A percentile compares a stretch with the other conserved stretches of the same genome.
Evolutionary conservation across 2,888 invertebrate genomes (phyloP).

Genomic region (Leucophenga montana): DNA sequence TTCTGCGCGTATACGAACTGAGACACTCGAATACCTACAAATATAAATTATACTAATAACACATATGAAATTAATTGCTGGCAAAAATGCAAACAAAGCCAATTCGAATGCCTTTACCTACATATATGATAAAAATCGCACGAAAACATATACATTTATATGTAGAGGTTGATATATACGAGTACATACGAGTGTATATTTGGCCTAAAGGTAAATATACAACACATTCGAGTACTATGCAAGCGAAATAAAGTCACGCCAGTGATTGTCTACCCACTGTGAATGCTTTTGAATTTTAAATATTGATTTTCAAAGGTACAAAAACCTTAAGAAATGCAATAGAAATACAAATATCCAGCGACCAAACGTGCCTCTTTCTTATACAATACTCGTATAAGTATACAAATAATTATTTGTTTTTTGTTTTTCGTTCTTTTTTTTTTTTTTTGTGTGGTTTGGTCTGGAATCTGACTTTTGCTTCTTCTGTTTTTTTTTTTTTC

Average conservation of each 20-base stretch:
- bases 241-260: slow-evolving; percentile 4
- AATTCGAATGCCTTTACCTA: slow-evolving; percentile 67
- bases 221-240: not conserved
- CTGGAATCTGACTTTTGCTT: slow-evolving; percentile 37
- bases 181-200: not conserved
- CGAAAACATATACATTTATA: slow-evolving; percentile 39
- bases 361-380: slow-evolving; percentile 29
- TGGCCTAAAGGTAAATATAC: slow-evolving; percentile 44
- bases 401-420: too few relatives aligned
- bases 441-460: slow-evolving; percentile 50
- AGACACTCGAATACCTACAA: too few relatives aligned
- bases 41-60: not conserved
- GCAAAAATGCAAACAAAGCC: slow-evolving; percentile 35
- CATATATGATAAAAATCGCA: slow-evolving; percentile 69
- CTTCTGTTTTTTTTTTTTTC: slow-evolving; percentile 38
- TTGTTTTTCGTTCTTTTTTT: slow-evolving; percentile 44
- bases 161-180: too few relatives aligned
- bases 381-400: slow-evolving; percentile 31
- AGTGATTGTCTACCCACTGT: slow-evolving; percentile 52
- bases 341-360: not conserved
- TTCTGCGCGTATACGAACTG: too few relatives aligned
- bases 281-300: slow-evolving; percentile 28
- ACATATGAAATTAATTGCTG: slow-evolving; percentile 50
- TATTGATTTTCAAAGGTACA: slow-evolving; percentile 27
- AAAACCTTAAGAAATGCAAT: slow-evolving; percentile 24